Evolutionary conservation across 2,888 invertebrate species (phyloP).

Genomic region (Charanyca ferruginea): DNA sequence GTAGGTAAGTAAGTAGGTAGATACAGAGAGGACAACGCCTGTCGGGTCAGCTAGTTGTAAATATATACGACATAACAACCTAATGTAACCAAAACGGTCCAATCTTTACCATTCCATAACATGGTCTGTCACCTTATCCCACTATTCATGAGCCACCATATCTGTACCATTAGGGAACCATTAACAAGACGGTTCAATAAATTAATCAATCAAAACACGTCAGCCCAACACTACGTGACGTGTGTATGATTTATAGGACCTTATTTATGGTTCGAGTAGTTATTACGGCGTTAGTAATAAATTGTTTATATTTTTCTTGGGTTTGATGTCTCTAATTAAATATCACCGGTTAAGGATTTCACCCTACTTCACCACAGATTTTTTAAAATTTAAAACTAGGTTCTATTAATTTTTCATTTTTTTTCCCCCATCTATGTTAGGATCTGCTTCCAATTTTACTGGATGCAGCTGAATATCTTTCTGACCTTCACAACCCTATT

Average conservation of each 20-base stretch:
- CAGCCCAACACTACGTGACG: conserved; percentile 58
- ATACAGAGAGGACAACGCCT: no score
- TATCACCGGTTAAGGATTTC: neutral
- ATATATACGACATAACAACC: neutral
- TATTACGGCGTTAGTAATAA: conserved; percentile 46
- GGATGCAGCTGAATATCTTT: no score
- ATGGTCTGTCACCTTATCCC: conserved; percentile 29
- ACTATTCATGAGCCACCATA: conserved; percentile 51
- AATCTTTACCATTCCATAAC: conserved; percentile 36
- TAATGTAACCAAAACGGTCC: conserved; percentile 33
- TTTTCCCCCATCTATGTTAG: no score
- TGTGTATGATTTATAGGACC: conserved; percentile 59
- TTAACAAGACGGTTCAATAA: conserved; percentile 62
- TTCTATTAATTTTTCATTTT: no score
- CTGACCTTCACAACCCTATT: no score
- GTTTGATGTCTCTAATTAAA: conserved; percentile 10
- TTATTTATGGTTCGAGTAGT: conserved; percentile 43
- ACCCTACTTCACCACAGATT: no score
- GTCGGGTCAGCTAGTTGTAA: no score
- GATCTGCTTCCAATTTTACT: no score
- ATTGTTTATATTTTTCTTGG: conserved; percentile 34
- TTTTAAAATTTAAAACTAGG: no score
- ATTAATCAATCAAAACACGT: conserved; percentile 66
- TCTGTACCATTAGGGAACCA: conserved; percentile 59
- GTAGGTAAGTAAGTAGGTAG: no score